Evolutionary conservation across 2,797 vertebrate genomes (phyloP).

Genomic region (Trachurus trachurus): DNA sequence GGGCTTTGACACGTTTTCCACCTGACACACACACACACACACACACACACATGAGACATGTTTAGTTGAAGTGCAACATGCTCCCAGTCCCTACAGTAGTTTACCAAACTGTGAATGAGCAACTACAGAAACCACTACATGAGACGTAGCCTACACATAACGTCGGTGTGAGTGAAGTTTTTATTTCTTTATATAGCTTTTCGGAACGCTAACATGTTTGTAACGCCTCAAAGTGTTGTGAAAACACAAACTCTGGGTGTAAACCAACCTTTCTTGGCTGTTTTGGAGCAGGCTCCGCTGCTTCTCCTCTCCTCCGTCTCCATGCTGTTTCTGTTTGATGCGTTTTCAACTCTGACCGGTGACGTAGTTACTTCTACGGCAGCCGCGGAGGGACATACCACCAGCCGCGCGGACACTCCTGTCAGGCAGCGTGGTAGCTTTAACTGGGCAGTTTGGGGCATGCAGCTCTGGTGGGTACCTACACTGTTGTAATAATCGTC

Average conservation of each 20-base stretch:
- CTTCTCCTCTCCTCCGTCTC: constrained; percentile 36
- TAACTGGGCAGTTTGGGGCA: background rate
- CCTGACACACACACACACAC: constrained; percentile 59
- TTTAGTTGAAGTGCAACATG: background rate
- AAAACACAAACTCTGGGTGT: accelerated
- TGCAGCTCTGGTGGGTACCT: constrained; percentile 9
- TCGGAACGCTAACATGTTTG: background rate
- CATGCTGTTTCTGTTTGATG: constrained; percentile 72
- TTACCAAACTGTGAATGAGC: background rate
- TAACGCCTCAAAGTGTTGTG: accelerated
- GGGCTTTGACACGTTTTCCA: constrained; percentile 63
- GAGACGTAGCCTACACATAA: background rate
- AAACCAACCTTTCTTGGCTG: constrained; percentile 71
- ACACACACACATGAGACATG: background rate
- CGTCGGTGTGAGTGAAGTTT: background rate
- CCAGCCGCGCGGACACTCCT: background rate
- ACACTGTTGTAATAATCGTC: background rate
- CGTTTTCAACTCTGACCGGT: constrained; percentile 64
- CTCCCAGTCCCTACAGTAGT: background rate
- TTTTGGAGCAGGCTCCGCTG: constrained; percentile 45
- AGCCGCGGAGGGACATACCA: constrained; percentile 32
- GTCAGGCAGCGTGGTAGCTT: background rate
- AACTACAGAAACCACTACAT: background rate
- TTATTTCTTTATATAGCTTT: background rate
- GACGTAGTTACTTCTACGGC: constrained; percentile 76